Base-by-base conservation (phyloP, 2,888 invertebrate genomes). In the Protodeltote pygarga region DNA sequence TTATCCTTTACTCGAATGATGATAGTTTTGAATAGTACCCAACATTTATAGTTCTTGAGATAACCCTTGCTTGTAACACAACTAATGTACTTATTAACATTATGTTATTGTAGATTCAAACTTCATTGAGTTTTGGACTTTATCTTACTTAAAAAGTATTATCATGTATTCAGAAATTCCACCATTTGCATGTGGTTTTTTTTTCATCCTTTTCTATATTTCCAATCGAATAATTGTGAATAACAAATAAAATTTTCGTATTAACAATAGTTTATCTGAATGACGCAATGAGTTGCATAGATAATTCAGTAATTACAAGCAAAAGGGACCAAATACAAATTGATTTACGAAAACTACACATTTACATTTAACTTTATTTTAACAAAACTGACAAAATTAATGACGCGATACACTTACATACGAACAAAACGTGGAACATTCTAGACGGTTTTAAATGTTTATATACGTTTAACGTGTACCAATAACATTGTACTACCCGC, bases 61-160 rank as follows among this genome's bases (percentile, higher is more conserved):
- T 89, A 90, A 89, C 91, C 92, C 87, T 90, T 88, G 92, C 92
- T 92, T 92, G 92, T 92, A 92, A 92, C 92, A 87, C 60, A 80
- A 92, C 92, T 92, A 92, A 92, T 78, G 44, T 85, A 53, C 19
- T 66, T 47, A 85, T 83, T 89, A 90, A 90, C 86, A 79, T 75
- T 66, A 67, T 72, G 68, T 76, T 77, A 72, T 75, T 71, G 66
- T 74, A 73, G 66, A 75, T 68, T 66, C 66, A 71, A 73, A 65
- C 42, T 63, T 69, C 58, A 68, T 65, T 64, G 47, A 57, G 25
- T 58, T 59, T 60, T 57, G 44, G 47, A 71, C 52, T 54, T 48
- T 45, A 42, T 45, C 48, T 45, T 49, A 51, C 38, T 57, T 52
- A 39, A 51, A n/a, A 65, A 67, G 42, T 65, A 39, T 66, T 67